A percentile compares a stretch with the other conserved stretches of the same genome.
Evolutionary conservation across 1,140 invertebrate genomes (phyloP).

Genomic region (Limonius californicus): DNA sequence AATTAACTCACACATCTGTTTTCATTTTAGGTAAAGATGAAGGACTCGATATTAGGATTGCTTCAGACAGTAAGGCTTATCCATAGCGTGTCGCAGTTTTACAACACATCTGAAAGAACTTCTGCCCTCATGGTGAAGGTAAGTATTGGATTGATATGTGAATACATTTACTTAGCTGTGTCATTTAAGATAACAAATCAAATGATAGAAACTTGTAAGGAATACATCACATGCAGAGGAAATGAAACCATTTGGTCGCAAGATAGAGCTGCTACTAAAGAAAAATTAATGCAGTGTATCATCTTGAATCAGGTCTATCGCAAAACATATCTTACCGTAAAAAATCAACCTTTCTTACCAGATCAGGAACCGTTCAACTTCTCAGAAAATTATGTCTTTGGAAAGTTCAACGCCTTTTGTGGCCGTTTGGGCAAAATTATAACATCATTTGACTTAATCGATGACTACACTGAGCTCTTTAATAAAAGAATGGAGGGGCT

Average conservation of each 20-base stretch:
- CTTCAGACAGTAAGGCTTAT: slow-evolving; percentile 85
- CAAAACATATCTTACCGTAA: slow-evolving; percentile 69
- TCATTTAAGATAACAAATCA: slow-evolving; percentile 91
- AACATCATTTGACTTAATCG: slow-evolving; percentile 84
- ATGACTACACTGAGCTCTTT: slow-evolving; percentile 80
- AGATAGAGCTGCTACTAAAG: slow-evolving; percentile 64
- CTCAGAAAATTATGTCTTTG: slow-evolving; percentile 95
- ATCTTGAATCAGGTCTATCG: slow-evolving; percentile 76
- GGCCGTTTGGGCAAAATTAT: slow-evolving; percentile 84
- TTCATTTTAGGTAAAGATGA: slow-evolving; percentile 60
- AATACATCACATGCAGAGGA: slow-evolving; percentile 82
- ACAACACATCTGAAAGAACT: slow-evolving; percentile 92
- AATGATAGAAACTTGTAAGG: slow-evolving; percentile 93
- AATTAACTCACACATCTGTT: not conserved
- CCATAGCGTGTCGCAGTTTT: slow-evolving; percentile 90
- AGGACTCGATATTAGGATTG: slow-evolving; percentile 73
- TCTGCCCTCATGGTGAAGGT: slow-evolving; percentile 93
- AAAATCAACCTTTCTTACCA: slow-evolving; percentile 69
- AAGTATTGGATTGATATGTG: slow-evolving; percentile 12
- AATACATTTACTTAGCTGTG: too few relatives aligned
- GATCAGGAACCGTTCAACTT: slow-evolving; percentile 81
- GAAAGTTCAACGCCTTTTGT: slow-evolving; percentile 92
- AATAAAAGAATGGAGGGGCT: slow-evolving; percentile 82
- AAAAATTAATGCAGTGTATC: slow-evolving; percentile 83
- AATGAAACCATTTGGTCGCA: slow-evolving; percentile 89